Evolutionary conservation across 2,113 vertebrate genomes (phyloP), one percentile per base, ranked within the genome.

Genomic region (Saccopteryx bilineata): DNA sequence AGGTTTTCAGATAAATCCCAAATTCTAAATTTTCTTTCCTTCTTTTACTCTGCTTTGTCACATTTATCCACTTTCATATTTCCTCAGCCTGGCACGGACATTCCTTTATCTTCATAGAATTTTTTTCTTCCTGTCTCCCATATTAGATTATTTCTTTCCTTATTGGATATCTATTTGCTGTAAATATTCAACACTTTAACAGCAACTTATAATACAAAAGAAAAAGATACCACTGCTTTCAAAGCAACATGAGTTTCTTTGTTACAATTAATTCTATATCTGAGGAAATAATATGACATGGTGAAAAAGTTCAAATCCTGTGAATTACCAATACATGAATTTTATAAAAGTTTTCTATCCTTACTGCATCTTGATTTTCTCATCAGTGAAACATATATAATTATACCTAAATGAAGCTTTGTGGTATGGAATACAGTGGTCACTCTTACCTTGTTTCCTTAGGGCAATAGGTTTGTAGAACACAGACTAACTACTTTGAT

Each of bases 201-300:
- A 88, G 31, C 56, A 95, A 74, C 84, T 87, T 5, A 11, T 83
- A 31, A n/a, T 21, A 72, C 14, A 85, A 75, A 60, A 94, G 17
- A 74, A 80, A 56, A 89, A 65, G 1, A 83, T 74, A 83, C 2
- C n/a, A 78, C 13, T 46, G 8, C 2, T 54, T 46, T 66, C 65
- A 88, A 91, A 86, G 19, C 24, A 61, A 78, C 19, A n/a, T 89
- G 12, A n/a, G 80, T 84, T 63, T 86, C 54, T 82, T 82, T 79
- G 31, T 65, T 60, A 58, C 33, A 21, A 69, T 58, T 50, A 56
- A 82, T 65, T 74, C 17, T 15, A 28, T 14, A 54, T 81, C 86
- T 65, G 11, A 86, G 7, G 7, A 91, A 12, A 76, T 17, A 31
- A 7, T 54, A 1, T 54, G 12, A 63, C 39, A 56, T 23, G 12